A percentile compares a stretch with the other conserved stretches of the same genome.
Evolutionary conservation across 2,797 vertebrate species (phyloP).

Genomic region (Echiichthys vipera): DNA sequence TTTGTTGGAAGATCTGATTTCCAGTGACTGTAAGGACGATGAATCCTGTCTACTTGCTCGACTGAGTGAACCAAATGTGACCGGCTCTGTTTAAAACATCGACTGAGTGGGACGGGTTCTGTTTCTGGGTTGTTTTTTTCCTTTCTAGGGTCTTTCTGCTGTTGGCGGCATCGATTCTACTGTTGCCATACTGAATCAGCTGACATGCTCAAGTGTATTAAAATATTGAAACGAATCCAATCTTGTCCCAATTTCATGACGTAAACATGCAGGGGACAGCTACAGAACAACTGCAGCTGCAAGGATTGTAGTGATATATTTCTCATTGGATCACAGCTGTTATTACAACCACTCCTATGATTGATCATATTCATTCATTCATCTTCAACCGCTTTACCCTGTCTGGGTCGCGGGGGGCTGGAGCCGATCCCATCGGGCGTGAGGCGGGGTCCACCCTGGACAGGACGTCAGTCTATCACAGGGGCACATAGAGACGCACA

Average conservation of each 20-base stretch:
- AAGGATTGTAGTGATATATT: too few species aligned
- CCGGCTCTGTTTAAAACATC: constrained; percentile 58
- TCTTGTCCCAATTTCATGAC: background rate
- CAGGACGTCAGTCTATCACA: too few species aligned
- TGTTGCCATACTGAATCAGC: constrained; percentile 67
- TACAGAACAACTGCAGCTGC: background rate
- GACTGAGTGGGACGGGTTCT: constrained; percentile 3
- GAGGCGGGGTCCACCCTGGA: too few species aligned
- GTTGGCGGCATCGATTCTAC: constrained; percentile 50
- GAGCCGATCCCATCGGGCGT: too few species aligned
- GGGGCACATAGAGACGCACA: too few species aligned
- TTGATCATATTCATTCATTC: too few species aligned
- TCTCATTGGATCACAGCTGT: too few species aligned
- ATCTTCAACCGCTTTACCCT: too few species aligned
- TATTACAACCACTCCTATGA: too few species aligned
- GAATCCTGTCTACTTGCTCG: constrained; percentile 22
- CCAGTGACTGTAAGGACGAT: constrained; percentile 43
- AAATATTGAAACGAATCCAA: constrained; percentile 54
- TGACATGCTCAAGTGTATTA: constrained; percentile 67
- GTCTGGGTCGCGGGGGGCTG: too few species aligned
- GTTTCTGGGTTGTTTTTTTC: constrained; percentile 40
- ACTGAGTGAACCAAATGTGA: constrained; percentile 56
- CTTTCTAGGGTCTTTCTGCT: constrained; percentile 36
- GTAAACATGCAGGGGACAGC: too few species aligned
- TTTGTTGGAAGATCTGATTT: constrained; percentile 36